Base-by-base conservation (phyloP, 1,140 invertebrate species). In the Megalonaias nervosa region DNA sequence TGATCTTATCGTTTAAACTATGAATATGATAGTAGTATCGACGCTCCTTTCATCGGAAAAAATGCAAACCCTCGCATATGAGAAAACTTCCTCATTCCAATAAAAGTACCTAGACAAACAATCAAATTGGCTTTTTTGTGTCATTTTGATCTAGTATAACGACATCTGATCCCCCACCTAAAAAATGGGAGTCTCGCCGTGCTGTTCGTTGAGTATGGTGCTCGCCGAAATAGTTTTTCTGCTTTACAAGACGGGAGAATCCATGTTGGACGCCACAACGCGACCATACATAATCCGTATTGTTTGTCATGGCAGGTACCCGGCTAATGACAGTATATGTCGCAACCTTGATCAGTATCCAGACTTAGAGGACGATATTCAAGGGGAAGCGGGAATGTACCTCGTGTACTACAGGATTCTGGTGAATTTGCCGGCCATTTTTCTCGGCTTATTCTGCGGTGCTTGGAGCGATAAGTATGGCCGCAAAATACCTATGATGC, bases 381-480 rank as follows among this genome's bases (percentile, higher is more conserved):
- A 91, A 78, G 70, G 71, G 16, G 67, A 76, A 38, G 84, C 89
- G 0, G 86, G 85, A 4, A 78, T 66, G 13, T 87, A 89, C 68
- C 68, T 91, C 56, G 85, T 91, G 61, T 83, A 83, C 58, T 89
- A 89, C 80, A 77, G 88, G 70, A 82, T 90, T 21, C 77, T 91
- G n/a, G 81, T 90, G 5, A 90, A 89, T 74, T 64, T 90, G 16
- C 90, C 90, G 0, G 89, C 90, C 31, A 83, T 90, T 12, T 65
- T 90, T 58, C 78, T 91, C 2, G 85, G 87, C 26, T 79, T 91
- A 23, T 88, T 91, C 70, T 90, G 88, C 72, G 90, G 90, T 9
- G 86, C 90, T 15, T 91, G 90, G 87, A 91, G 89, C 69, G 90
- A 91, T 75, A 80, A 78, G 21, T 80, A 87, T 31, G 89, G 89